Evolutionary conservation across 2,797 vertebrate genomes (phyloP), one percentile per base, ranked within the genome.

Genomic region (Melanotaenia nigrans): DNA sequence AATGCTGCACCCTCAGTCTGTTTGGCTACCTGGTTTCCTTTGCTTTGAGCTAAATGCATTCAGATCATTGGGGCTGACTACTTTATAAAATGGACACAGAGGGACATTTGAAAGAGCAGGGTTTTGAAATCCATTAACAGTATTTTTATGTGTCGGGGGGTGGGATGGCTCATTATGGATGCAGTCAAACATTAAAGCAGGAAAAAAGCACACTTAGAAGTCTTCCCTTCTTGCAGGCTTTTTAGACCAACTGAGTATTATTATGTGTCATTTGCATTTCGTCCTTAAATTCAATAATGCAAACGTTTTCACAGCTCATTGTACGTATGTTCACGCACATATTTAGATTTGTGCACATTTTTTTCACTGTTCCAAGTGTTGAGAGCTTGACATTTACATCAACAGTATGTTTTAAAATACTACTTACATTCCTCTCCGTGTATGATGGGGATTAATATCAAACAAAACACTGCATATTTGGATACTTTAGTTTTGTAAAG

Each of bases 391-490:
- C 5, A n/a, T 47, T 47, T 71, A 69, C 68, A 53, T 49, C 40
- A 22, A 73, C 68, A 83, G 55, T 79, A 45, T 42, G 66, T 64
- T 61, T 58, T 68, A 61, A 77, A 28, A 28, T 28, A 65, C 74
- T 71, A 71, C 77, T 80, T 61, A 76, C 76, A 83, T 86, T 86
- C 82, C 81, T 85, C 62, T 79, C 70, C 55, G 54, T 68, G 36
- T 76, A 54, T 65, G 66, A 84, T 30, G 42, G 75, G 79, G 70
- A 81, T 81, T 62, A 67, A 60, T 54, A 65, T 57, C 57, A 72
- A 65, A 71, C 54, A 75, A 67, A 87, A 75, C 40, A 33, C 61
- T 80, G 78, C 82, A 77, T 77, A 85, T 86, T 87, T 77, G 60
- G 66, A 87, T 73, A 74, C 55, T 64, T 71, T 55, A 9, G 53